Percentiles rank a stretch among this genome's conserved stretches.
Conservation (phyloP, 2,888 invertebrate genomes). For the Eupithecia pulchellata region DNA sequence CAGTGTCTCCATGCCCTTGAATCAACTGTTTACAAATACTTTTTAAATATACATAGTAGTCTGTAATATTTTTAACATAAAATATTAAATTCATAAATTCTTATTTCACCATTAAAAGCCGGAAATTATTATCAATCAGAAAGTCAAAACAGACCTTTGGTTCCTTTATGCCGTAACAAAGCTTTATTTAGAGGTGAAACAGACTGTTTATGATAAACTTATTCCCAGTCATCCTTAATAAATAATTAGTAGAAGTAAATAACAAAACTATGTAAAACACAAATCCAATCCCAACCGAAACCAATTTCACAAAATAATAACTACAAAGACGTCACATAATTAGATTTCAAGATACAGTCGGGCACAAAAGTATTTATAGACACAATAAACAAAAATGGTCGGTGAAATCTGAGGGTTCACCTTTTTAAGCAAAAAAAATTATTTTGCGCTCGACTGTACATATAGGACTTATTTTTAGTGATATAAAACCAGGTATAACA, state of each 20-base stretch:
- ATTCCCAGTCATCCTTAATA: neutral
- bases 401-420: neutral
- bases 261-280: constrained; percentile 42
- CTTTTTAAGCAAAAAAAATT: neutral
- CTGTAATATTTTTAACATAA: neutral
- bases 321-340: constrained; percentile 51
- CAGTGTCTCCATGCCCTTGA: neutral
- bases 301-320: constrained; percentile 66
- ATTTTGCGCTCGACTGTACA: constrained; percentile 10
- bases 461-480: constrained; percentile 55
- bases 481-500: constrained; percentile 63
- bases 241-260: neutral
- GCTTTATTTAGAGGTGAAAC: neutral
- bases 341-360: constrained; percentile 55
- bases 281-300: constrained; percentile 81
- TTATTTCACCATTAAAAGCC: neutral
- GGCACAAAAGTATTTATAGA: constrained; percentile 51
- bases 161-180: neutral
- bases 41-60: neutral
- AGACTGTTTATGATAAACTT: neutral
- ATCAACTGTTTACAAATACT: neutral
- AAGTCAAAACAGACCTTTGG: neutral
- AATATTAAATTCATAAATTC: neutral
- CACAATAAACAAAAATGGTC: neutral
- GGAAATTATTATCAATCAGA: neutral